Percentiles rank a stretch among this genome's conserved stretches.
Evolutionary conservation across 2,888 invertebrate species (phyloP).

Genomic region (Mantis religiosa): DNA sequence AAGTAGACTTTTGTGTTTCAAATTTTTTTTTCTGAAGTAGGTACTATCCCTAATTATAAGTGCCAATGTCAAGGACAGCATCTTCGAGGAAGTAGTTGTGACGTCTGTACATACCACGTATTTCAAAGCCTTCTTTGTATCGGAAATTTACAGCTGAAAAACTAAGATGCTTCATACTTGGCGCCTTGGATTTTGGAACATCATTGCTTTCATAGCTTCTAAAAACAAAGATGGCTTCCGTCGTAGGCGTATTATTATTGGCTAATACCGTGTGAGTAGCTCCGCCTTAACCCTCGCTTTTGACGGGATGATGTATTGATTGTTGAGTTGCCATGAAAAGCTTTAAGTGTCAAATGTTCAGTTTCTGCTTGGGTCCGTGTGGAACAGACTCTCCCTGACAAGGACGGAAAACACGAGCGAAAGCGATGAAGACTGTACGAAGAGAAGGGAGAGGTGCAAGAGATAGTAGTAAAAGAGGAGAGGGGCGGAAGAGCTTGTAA

Average conservation of each 20-base stretch:
- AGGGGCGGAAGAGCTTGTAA: slow-evolving; percentile 26
- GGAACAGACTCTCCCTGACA: slow-evolving; percentile 29
- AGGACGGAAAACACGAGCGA: slow-evolving; percentile 22
- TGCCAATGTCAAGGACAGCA: background rate
- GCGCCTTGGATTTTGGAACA: slow-evolving; percentile 10
- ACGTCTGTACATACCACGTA: too few species aligned
- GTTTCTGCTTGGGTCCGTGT: background rate
- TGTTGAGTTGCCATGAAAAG: slow-evolving; percentile 39
- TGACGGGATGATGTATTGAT: slow-evolving; percentile 57
- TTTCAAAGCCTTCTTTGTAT: background rate
- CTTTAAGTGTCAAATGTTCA: slow-evolving; percentile 33
- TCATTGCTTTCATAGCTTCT: slow-evolving; percentile 16
- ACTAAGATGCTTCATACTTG: background rate
- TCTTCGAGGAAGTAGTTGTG: too few species aligned
- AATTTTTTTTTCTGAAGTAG: too few species aligned
- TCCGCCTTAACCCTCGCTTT: slow-evolving; percentile 55
- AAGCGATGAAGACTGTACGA: slow-evolving; percentile 2
- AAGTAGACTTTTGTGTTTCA: too few species aligned
- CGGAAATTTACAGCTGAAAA: background rate
- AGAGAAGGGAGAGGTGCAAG: background rate
- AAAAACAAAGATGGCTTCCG: slow-evolving; percentile 52
- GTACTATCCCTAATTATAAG: background rate
- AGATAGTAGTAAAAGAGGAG: slow-evolving; percentile 13
- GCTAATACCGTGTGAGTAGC: slow-evolving; percentile 54
- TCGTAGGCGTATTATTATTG: slow-evolving; percentile 55